Conservation (phyloP, 2,113 vertebrate genomes). For the Eira barbara region DNA sequence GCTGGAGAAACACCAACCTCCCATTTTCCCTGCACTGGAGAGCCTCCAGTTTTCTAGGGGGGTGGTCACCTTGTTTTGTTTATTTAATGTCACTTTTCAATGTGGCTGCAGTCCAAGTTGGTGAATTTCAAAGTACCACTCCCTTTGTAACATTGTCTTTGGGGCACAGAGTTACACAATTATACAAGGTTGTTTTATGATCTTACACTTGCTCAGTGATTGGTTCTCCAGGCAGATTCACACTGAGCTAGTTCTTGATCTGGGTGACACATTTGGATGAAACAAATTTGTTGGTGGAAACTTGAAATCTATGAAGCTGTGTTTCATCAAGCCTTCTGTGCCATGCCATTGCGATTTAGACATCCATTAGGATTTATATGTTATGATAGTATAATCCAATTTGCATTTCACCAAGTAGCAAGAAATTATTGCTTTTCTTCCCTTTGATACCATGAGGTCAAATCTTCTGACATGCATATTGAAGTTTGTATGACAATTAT, state of each 20-base stretch:
- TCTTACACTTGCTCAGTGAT: not conserved
- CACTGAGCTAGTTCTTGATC: not conserved
- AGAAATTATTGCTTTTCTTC: slow-evolving; percentile 27
- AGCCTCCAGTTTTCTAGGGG: not conserved
- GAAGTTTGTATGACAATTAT: not conserved
- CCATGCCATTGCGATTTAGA: not conserved
- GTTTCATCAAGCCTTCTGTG: not conserved
- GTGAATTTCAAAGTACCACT: not conserved
- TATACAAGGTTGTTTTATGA: not conserved
- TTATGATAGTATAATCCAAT: not conserved
- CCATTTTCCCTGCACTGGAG: not conserved
- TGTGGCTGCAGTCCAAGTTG: not conserved
- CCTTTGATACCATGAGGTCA: not conserved
- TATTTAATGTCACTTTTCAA: not conserved
- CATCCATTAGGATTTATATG: not conserved
- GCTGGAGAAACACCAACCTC: not conserved
- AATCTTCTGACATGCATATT: not conserved
- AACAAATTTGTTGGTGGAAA: slow-evolving; percentile 12
- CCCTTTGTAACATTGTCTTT: not conserved
- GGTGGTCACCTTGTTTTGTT: not conserved
- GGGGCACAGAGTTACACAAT: not conserved
- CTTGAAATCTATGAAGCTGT: not conserved
- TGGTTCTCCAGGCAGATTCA: not conserved
- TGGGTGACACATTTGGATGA: not conserved
- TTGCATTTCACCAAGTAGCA: slow-evolving; percentile 25